Percentiles rank a stretch among this genome's conserved stretches.
phyloP scores from a whole-genome alignment of 2,888 invertebrate species.

The Adelognathus sp. region DNA sequence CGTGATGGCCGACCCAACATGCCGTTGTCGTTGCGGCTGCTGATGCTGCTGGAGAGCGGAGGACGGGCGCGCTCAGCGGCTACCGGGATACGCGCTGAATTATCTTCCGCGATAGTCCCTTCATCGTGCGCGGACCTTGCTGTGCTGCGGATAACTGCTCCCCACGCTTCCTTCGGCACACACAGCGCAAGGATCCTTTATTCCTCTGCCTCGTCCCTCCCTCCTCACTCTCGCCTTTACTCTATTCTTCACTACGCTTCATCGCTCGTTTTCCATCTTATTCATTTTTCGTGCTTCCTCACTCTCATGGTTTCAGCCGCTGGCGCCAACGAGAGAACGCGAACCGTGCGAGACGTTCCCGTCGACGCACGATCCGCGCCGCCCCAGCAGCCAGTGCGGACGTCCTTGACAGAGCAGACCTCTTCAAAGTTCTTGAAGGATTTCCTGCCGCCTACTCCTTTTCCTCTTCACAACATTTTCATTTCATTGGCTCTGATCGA shows the following conservation, averaged over 20 bases:
- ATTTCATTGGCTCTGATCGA: conserved; percentile 65
- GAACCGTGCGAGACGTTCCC: conserved; percentile 44
- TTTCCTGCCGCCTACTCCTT: conserved; percentile 44
- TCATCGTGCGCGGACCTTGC: conserved; percentile 66
- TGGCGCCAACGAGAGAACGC: conserved; percentile 52
- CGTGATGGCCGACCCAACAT: conserved; percentile 78
- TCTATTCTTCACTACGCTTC: conserved; percentile 20
- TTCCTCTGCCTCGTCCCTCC: conserved; percentile 56
- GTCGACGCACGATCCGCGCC: conserved; percentile 37
- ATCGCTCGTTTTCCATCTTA: conserved; percentile 18
- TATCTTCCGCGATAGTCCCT: conserved; percentile 77
- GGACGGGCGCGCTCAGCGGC: conserved; percentile 70
- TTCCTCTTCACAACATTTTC: conserved; percentile 13
- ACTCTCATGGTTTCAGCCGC: no score
- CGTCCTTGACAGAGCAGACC: conserved; percentile 57
- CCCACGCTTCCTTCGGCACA: conserved; percentile 50
- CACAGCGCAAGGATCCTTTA: conserved; percentile 57
- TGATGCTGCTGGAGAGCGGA: conserved; percentile 22
- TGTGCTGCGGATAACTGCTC: conserved; percentile 62
- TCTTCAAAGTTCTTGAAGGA: conserved; percentile 54
- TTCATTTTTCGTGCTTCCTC: no score
- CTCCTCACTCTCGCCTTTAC: conserved; percentile 8
- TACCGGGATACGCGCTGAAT: conserved; percentile 81
- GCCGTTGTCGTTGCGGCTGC: conserved; percentile 62
- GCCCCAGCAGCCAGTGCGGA: conserved; percentile 42